phyloP scores from a whole-genome alignment of 1,140 invertebrate genomes.

The Bursaphelenchus mucronatus region DNA sequence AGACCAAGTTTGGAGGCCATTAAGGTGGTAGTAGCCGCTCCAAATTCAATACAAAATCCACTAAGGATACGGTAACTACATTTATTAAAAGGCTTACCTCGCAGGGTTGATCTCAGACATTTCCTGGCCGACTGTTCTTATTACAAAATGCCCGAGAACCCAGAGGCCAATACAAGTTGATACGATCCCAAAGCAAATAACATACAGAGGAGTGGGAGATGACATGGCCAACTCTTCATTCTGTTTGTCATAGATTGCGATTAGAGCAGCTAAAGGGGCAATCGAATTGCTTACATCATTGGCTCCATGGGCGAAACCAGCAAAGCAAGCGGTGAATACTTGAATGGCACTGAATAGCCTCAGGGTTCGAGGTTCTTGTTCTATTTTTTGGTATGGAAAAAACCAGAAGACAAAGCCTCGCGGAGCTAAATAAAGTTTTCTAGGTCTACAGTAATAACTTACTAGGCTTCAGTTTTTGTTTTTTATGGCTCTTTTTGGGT shows the following conservation, averaged over 20 bases:
- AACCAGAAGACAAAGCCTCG: conserved; percentile 30
- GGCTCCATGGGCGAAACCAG: conserved; percentile 44
- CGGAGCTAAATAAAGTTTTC: conserved; percentile 29
- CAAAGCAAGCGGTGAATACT: conserved; percentile 44
- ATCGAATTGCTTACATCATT: conserved; percentile 78
- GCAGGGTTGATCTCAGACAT: conserved; percentile 54
- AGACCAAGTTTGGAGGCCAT: conserved; percentile 88
- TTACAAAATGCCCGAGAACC: conserved; percentile 86
- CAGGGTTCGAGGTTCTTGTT: conserved; percentile 30
- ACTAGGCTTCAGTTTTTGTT: too few species aligned
- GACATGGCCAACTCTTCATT: conserved; percentile 63
- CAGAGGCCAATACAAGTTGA: conserved; percentile 88
- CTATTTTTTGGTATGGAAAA: conserved; percentile 21
- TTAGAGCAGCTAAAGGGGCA: conserved; percentile 85
- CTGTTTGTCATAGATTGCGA: conserved; percentile 70
- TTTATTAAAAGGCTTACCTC: conserved; percentile 58
- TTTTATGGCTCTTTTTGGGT: too few species aligned
- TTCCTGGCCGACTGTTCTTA: conserved; percentile 65
- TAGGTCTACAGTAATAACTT: neutral
- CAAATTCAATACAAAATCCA: conserved; percentile 56
- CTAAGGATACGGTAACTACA: conserved; percentile 22
- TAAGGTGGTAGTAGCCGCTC: conserved; percentile 72
- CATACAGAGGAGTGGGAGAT: conserved; percentile 13
- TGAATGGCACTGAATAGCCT: conserved; percentile 37
- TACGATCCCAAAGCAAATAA: conserved; percentile 59